Conservation (phyloP, 2,888 invertebrate species). For the Abrostola triplasia region DNA sequence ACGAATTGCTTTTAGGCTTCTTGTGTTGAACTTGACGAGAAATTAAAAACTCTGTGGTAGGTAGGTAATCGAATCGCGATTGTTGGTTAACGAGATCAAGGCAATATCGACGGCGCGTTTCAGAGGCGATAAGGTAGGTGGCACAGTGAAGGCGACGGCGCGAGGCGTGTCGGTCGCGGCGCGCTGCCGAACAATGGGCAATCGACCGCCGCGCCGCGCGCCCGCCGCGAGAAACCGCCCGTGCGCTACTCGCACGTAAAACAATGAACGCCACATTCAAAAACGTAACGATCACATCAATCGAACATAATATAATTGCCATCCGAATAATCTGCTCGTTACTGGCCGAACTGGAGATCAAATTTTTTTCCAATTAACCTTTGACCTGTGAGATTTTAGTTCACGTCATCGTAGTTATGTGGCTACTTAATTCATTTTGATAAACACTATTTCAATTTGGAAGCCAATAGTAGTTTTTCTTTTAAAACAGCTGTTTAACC, state of each 20-base stretch:
- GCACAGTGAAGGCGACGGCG: constrained; percentile 76
- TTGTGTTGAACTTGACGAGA: constrained; percentile 61
- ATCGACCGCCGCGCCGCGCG: constrained; percentile 72
- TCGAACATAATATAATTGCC: constrained; percentile 41
- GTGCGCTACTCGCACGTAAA: constrained; percentile 53
- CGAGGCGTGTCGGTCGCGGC: constrained; percentile 85
- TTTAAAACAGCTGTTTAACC: background rate
- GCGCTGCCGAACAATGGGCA: constrained; percentile 83
- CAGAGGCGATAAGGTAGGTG: constrained; percentile 81
- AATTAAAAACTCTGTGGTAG: constrained; percentile 75
- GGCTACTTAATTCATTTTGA: background rate
- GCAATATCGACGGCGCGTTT: constrained; percentile 74
- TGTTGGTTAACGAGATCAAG: constrained; percentile 83
- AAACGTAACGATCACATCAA: constrained; percentile 48
- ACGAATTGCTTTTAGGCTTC: constrained; percentile 53
- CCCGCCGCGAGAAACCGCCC: constrained; percentile 56
- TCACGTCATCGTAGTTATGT: background rate
- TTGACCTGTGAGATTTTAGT: constrained; percentile 1
- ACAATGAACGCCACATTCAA: constrained; percentile 53
- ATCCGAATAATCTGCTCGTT: constrained; percentile 32
- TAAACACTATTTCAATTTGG: background rate
- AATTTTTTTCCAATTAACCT: constrained; percentile 19
- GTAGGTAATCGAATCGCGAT: constrained; percentile 77
- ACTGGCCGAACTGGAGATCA: constrained; percentile 1
- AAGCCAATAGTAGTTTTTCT: no score